These are phyloP conservation scores for Ceratothoa steindachneri DNA, from an alignment of 2,888 invertebrate species.

Conservation along the genomic window DNA sequence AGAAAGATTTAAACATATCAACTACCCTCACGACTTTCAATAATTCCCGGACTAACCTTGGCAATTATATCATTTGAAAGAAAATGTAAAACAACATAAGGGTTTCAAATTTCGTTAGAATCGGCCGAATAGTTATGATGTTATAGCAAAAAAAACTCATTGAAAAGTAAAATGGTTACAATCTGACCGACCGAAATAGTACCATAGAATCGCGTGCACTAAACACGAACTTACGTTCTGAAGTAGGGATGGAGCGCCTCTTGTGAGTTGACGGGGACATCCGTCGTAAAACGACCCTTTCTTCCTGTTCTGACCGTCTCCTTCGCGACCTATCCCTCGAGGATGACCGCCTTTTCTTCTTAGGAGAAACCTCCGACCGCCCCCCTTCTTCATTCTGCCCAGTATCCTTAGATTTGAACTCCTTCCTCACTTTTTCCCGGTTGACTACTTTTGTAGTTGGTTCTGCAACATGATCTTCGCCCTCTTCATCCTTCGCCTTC, in stretches of 20 bases:
- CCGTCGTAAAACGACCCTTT: not conserved
- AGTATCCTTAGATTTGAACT: not conserved
- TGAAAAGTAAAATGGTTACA: too few relatives aligned
- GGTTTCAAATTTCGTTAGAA: too few relatives aligned
- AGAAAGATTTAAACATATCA: too few relatives aligned
- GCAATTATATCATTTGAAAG: too few relatives aligned
- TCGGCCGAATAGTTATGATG: too few relatives aligned
- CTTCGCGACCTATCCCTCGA: not conserved
- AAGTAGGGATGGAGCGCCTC: not conserved
- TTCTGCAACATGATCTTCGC: not conserved
- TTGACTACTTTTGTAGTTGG: not conserved
- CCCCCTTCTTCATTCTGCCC: not conserved
- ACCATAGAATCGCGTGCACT: too few relatives aligned
- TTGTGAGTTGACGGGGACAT: not conserved
- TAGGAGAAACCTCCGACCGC: not conserved
- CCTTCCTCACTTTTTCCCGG: not conserved
- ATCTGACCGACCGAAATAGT: too few relatives aligned
- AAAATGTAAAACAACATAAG: too few relatives aligned
- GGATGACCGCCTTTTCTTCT: not conserved
- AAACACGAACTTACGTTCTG: not conserved
- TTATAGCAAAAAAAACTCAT: too few relatives aligned
- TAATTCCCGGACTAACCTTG: too few relatives aligned
- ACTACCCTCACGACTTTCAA: too few relatives aligned
- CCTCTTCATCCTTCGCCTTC: constrained; percentile 14
- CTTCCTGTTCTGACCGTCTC: not conserved